A percentile compares a stretch with the other conserved stretches of the same genome.
These are phyloP conservation scores for Nesometra sesokonis DNA, from an alignment of 35 echinoderm and acorn worm species.

Conservation along the genomic window DNA sequence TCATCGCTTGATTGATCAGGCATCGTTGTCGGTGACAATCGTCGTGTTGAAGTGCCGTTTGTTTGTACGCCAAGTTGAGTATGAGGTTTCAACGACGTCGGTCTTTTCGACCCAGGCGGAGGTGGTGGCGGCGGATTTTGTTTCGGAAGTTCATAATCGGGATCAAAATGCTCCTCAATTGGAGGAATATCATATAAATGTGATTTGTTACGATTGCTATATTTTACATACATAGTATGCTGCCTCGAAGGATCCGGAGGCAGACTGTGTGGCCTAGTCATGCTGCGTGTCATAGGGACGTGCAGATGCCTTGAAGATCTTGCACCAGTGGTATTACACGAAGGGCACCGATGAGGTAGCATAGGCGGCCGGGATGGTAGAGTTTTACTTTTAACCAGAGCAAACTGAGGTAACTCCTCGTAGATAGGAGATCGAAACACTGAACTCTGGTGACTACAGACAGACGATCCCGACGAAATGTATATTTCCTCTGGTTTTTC, in stretches of 20 bases:
- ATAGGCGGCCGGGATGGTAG: neutral
- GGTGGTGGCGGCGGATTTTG: neutral
- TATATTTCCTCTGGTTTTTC: neutral
- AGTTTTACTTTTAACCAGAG: neutral
- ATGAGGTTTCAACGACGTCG: neutral
- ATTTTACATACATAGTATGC: neutral
- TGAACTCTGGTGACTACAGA: neutral
- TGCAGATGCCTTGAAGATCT: no score
- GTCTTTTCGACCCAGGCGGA: neutral
- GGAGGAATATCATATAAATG: neutral
- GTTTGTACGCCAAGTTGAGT: no score
- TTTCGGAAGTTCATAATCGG: neutral
- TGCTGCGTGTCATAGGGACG: no score
- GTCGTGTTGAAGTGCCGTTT: no score
- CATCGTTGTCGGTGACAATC: no score
- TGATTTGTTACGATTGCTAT: neutral
- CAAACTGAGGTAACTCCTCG: neutral
- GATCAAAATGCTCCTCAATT: neutral
- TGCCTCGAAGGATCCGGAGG: neutral
- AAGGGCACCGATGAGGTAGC: neutral
- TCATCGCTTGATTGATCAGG: no score
- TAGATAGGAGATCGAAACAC: neutral
- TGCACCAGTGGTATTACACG: neutral
- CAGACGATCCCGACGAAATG: neutral
- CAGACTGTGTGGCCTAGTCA: neutral